Evolutionary conservation across 2,113 vertebrate species (phyloP), one percentile per base, ranked within the genome.

Genomic region (Thamnaconus septentrionalis): DNA sequence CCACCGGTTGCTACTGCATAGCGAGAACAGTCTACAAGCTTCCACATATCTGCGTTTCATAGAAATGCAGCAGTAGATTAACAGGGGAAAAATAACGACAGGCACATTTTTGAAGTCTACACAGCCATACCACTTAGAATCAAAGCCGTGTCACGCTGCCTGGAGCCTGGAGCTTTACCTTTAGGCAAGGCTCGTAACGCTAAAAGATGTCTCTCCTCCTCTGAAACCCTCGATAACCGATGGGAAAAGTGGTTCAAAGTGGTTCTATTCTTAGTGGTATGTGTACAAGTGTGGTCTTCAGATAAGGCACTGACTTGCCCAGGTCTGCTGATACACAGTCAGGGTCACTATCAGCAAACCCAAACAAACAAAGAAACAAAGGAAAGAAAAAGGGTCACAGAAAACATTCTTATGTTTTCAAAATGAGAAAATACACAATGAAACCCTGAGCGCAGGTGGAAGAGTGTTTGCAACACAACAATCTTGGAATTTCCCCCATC

Each of bases 341-440:
- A 77, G 82, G 77, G 76, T 31, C 18, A 31, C 18, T 31, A 87
- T 84, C 81, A 89, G 82, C 83, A 85, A 88, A 88, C 85, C 84
- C 79, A 80, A 84, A 83, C 83, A 85, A 79, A 31, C 18, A 31
- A 80, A 85, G 39, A 3, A 5, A 56, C 53, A 51, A 61, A 69
- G 63, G 7, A 65, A 69, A 81, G 69, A 4, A 79, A 44, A 81
- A 59, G 49, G 11, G 68, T 45, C 61, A 77, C 74, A 81, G 76
- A 85, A 88, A 87, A 88, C 83, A 87, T 84, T 60, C 59, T 42
- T 76, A 84, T 85, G 84, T 87, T 88, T 87, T 87, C 80, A 44
- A 72, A 79, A 81, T 80, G 71, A 56, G 52, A 65, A 73, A 63
- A 62, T 76, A 79, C 55, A 79, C 69, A 81, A 64, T 69, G 8